Evolutionary conservation across 2,113 vertebrate genomes (phyloP), one percentile per base, ranked within the genome.

Genomic region (Rhineura floridana): DNA sequence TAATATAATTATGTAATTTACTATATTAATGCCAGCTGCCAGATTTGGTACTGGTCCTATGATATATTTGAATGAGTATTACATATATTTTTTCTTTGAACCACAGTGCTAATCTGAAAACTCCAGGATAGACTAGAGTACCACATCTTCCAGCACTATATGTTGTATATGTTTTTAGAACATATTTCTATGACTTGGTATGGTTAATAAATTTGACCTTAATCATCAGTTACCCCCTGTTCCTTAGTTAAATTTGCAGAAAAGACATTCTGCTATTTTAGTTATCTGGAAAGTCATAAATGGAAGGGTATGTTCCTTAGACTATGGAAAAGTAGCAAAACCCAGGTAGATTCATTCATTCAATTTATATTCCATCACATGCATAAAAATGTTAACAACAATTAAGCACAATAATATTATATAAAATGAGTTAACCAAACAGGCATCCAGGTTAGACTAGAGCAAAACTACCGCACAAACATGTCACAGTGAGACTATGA

Each of bases 11-110:
- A 87, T 89, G 82, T 83, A 92, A 94, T 95, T 94, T 95, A 83
- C 84, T 95, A 73, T 91, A 93, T 95, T 94, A 94, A 94, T 91
- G 86, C 91, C 95, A 95, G 92, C 94, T 96, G 94, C 84, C 95
- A 78, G 85, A 77, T 90, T 95, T 95, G 92, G 90, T 92, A 92
- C 85, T 89, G 91, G 88, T 95, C 84, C 88, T 73, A 84, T 90
- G 81, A 62, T 90, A 81, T 89, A 88, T 87, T 90, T 92, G 82
- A 88, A 94, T 25, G 7, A 85, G n/a, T 85, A 88, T 65, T 83
- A 11, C 62, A 76, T 90, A 90, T 87, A 86, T 95, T 92, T 94
- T 59, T 19, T 85, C 83, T 89, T 93, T 94, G 72, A 93, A 91
- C 65, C 48, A 87, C 55, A 65, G 86, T 93, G 73, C 84, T 91